Base-by-base conservation (phyloP, 2,888 invertebrate genomes). In the Phortica magna region DNA sequence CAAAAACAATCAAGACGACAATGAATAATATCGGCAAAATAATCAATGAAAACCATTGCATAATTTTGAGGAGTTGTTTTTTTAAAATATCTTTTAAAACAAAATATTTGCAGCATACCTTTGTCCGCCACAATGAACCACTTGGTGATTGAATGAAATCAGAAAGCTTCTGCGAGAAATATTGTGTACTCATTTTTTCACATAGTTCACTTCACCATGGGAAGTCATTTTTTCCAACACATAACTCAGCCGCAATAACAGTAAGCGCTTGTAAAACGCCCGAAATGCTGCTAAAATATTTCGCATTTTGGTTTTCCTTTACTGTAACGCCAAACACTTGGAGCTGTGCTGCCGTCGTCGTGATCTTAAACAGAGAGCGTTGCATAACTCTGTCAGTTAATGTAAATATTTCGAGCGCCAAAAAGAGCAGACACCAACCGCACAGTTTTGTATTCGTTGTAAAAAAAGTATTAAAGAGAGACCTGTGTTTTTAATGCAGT, bases 401-500 rank as follows among this genome's bases (percentile, higher is more conserved):
- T 65, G 14, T 39, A 39, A 31, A 65, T 65, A 31, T 65, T 39
- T 59, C 19, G n/a, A 7, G 7, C 7, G 14, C 22, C 65, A 31
- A 61, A 19, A 19, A 14, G 1, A 61, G 59, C 19, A n/a, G 6
- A 12, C 10, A 19, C 9, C 48, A 39, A 2, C 17, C 42, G 82
- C 82, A 83, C 82, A 87, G 83, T 88, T 87, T 80, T 84, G 81
- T 82, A 76, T 83, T 59, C 78, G 73, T 82, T 81, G 83, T 85
- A 80, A 83, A 87, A 86, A 87, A 85, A 48, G 14, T 12, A 48
- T 12, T 6, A 48, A 48, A n/a, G n/a, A n/a, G n/a, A n/a, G n/a
- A 85, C 85, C 85, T 82, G 87, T 65, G 65, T 39, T 65, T 14
- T 22, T 65, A 9, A 4, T 41, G 65, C 41, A 4, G 41, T 41